Percentiles rank a stretch among this genome's conserved stretches.
These are phyloP conservation scores for Spialia ferax DNA, from an alignment of 2,888 invertebrate genomes.

Conservation along the genomic window DNA sequence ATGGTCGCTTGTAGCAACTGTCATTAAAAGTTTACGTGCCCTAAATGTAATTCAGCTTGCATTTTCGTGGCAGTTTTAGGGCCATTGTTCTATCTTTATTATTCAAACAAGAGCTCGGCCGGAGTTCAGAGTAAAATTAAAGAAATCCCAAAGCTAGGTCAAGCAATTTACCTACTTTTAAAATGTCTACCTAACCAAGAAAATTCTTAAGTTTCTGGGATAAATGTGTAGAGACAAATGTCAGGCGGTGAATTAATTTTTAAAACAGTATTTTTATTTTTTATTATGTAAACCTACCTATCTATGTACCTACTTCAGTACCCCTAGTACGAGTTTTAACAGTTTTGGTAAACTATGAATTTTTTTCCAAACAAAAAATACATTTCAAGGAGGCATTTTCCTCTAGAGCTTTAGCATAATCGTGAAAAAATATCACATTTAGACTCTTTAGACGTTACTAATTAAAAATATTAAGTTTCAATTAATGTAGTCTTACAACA, in stretches of 20 bases:
- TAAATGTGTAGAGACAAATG: slow-evolving; percentile 10
- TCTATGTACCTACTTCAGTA: too few species aligned
- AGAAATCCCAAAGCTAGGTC: slow-evolving; percentile 29
- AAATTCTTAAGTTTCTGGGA: slow-evolving; percentile 25
- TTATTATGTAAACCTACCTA: too few species aligned
- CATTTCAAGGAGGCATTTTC: too few species aligned
- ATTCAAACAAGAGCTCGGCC: slow-evolving; percentile 29
- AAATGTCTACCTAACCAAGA: slow-evolving; percentile 27
- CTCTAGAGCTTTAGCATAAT: too few species aligned
- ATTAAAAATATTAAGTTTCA: too few species aligned
- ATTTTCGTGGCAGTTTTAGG: slow-evolving; percentile 35
- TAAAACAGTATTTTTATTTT: too few species aligned
- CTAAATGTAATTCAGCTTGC: slow-evolving; percentile 29
- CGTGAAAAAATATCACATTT: too few species aligned
- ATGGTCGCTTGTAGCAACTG: slow-evolving; percentile 43
- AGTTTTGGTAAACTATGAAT: too few species aligned
- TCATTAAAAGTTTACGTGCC: slow-evolving; percentile 42
- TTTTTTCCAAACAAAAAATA: too few species aligned
- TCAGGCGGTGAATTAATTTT: not conserved
- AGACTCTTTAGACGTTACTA: too few species aligned
- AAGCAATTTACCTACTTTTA: slow-evolving; percentile 34
- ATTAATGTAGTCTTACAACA: too few species aligned
- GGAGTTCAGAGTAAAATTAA: slow-evolving; percentile 25
- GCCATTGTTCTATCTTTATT: slow-evolving; percentile 35
- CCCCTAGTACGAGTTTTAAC: too few species aligned